Evolutionary conservation across 2,888 invertebrate genomes (phyloP), one percentile per base, ranked within the genome.

Genomic region (Salticus scenicus): DNA sequence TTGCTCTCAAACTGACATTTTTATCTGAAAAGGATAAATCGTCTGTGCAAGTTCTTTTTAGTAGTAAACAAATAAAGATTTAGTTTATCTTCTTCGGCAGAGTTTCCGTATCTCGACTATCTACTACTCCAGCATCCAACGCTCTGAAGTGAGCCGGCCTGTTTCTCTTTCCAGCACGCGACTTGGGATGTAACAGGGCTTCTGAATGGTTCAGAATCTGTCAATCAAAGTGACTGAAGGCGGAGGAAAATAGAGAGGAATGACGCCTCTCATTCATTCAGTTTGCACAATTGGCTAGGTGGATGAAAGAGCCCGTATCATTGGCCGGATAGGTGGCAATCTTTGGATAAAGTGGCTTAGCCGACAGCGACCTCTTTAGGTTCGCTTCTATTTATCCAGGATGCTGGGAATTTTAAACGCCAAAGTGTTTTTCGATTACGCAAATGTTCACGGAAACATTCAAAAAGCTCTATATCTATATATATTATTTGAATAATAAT

Each of bases 241-340:
- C 57, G 81, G 81, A 20, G 81, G 17, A 0, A 24, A 70, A n/a
- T 30, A 14, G n/a, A 30, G 14, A 31, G 27, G 51, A 41, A 10
- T 12, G 10, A 67, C 69, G 66, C 74, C 69, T 28, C 2, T 4
- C 20, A 10, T 24, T 24, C 47, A 20, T 33, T 30, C 30, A 20
- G n/a, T 17, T n/a, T n/a, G 67, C 33, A 8, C 42, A 72, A 80
- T 80, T 80, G 79, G 79, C 73, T 33, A n/a, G 66, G 66, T 72
- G 47, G 31, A 51, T 67, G 57, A 71, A 57, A 63, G 31, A 64
- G 63, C 17, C 41, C 5, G 28, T 41, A 69, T 74, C 67, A 80
- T 80, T 80, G 80, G 80, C 73, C 51, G n/a, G 57, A 80, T 73
- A 20, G 28, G 14, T 20, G 37, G 12, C 27, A 28, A n/a, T 27